Percentiles rank a stretch among this genome's conserved stretches.
Evolutionary conservation across 1,140 invertebrate genomes (phyloP).

Genomic region (Dolichoris vasculosae): DNA sequence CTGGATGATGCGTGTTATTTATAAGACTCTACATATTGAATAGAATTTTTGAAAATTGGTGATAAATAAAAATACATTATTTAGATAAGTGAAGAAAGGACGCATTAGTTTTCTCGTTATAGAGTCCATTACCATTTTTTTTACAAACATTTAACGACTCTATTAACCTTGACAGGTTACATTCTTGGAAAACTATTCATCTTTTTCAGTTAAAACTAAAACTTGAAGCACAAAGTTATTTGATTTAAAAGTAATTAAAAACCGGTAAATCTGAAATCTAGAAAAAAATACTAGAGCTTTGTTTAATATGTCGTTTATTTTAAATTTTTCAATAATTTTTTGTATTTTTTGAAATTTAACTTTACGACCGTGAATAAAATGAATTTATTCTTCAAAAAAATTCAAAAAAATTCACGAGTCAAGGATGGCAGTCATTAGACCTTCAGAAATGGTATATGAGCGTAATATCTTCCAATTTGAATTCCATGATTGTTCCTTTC

Average conservation of each 20-base stretch:
- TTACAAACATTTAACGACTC: constrained; percentile 4
- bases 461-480: neutral
- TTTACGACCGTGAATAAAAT: neutral
- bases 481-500: constrained; percentile 19
- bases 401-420: neutral
- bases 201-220: neutral
- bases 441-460: neutral
- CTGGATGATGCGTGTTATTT: neutral
- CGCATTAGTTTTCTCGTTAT: neutral
- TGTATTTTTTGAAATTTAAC: neutral
- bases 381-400: neutral
- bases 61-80: neutral
- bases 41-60: neutral
- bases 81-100: neutral
- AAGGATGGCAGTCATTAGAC: neutral
- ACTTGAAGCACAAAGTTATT: neutral
- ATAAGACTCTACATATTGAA: neutral
- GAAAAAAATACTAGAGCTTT: neutral
- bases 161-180: constrained; percentile 8
- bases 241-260: neutral
- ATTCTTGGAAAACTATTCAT: constrained; percentile 9
- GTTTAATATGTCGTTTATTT: neutral
- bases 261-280: neutral
- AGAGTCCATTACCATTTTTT: constrained; percentile 3
- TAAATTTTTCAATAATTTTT: neutral